Conservation (phyloP, 2,113 vertebrate genomes). For the Toxostoma redivivum region DNA sequence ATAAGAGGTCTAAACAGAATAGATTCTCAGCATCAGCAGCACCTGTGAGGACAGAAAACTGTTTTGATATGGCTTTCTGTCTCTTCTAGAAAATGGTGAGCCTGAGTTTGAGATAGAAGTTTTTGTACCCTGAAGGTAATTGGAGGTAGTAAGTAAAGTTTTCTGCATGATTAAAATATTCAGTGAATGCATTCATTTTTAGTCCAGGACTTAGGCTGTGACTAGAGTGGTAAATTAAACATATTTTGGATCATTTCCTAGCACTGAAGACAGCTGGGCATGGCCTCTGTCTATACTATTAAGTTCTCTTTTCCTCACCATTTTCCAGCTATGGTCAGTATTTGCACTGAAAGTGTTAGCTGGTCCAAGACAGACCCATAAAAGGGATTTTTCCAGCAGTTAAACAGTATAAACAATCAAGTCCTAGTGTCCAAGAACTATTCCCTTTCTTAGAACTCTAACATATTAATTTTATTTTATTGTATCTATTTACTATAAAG, state of each 20-base stretch:
- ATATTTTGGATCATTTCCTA: not conserved
- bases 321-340: not conserved
- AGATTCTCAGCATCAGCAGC: not conserved
- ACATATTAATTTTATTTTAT: not conserved
- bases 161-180: not conserved
- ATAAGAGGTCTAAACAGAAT: not conserved
- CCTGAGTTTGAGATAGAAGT: not conserved
- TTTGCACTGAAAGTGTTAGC: not conserved
- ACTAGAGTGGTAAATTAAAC: not conserved
- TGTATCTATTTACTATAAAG: not conserved
- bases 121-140: not conserved
- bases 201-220: not conserved
- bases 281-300: not conserved
- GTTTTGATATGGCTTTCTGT: not conserved
- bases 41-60: not conserved
- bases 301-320: not conserved
- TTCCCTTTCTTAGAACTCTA: not conserved
- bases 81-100: not conserved
- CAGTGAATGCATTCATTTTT: not conserved
- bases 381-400: not conserved
- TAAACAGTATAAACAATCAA: not conserved
- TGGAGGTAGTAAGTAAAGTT: not conserved
- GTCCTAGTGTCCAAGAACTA: not conserved
- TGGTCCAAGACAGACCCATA: not conserved
- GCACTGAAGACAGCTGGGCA: not conserved